Base-by-base conservation (phyloP, 2,797 vertebrate species). In the Dicrostonyx torquatus region DNA sequence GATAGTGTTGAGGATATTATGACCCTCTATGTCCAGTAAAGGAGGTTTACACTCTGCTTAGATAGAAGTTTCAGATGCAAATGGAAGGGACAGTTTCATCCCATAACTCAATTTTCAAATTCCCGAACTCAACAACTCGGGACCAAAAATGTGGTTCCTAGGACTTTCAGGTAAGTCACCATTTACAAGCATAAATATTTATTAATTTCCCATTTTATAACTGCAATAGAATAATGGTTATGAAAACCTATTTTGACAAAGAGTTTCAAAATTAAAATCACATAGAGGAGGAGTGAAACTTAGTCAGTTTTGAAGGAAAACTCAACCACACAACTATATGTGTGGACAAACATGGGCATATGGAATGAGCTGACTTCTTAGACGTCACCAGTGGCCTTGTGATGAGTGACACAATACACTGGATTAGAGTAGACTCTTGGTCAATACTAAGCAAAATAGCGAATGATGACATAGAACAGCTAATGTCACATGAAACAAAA, bases 241-340 rank as follows among this genome's bases (percentile, higher is more conserved):
- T 85, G 53, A 64, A 53, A 94, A 89, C 10, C 8, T 75, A 87
- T 12, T 43, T 93, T 77, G 68, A 85, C 6, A 80, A 31, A 94
- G n/a, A 50, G 40, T 68, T 94, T 94, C 5, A 85, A 94, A 55
- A 43, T 64, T 89, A 34, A 82, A 89, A 73, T 85, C 40, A 58
- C 37, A 31, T 50, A 77, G 92, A 93, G 15, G 18, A 95, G 13
- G 84, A 55, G 37, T 68, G 22, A 95, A 94, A 92, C 53, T 31
- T 78, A 77, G 72, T 18, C 48, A n/a, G 62, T 80, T 85, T 78
- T 43, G 73, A 13, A 40, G 40, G 31, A 92, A 66, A 89, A 62
- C 15, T 62, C 22, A 72, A 70, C 3, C 43, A 73, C 14, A 48
- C 45, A 48, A 48, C 6, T 48, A 48, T 5, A 22, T 14, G 40